phyloP scores from a whole-genome alignment of 2,888 invertebrate species.

The Synanthedon myopaeformis region DNA sequence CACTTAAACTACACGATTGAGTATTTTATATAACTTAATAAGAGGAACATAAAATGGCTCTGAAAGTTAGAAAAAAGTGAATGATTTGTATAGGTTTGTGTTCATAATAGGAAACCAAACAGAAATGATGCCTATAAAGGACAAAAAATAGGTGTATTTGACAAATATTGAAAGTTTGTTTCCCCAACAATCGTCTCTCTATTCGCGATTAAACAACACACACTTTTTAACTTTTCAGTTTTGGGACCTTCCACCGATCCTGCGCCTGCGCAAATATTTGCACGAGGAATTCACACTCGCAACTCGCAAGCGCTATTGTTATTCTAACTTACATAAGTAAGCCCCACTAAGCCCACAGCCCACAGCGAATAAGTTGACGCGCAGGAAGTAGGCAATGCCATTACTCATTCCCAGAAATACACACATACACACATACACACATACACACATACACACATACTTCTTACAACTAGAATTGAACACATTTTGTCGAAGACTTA shows the following conservation, averaged over 20 bases:
- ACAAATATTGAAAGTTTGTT: background rate
- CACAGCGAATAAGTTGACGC: background rate
- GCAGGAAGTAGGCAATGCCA: slow-evolving; percentile 22
- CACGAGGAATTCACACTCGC: slow-evolving; percentile 25
- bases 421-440: too few species aligned
- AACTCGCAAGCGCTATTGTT: slow-evolving; percentile 2
- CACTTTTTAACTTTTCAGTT: slow-evolving; percentile 4
- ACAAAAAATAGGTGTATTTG: background rate
- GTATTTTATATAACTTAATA: too few species aligned
- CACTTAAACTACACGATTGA: too few species aligned
- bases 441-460: too few species aligned
- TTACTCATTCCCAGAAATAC: slow-evolving; percentile 37
- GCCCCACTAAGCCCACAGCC: background rate
- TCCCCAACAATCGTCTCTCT: background rate
- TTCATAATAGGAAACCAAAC: too few species aligned
- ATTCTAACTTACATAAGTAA: too few species aligned
- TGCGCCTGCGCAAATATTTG: slow-evolving; percentile 16
- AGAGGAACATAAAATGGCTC: too few species aligned
- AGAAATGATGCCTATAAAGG: background rate
- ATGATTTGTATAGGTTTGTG: too few species aligned
- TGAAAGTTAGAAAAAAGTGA: too few species aligned
- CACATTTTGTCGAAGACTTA: too few species aligned
- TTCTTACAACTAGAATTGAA: too few species aligned
- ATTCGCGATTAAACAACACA: slow-evolving; percentile 7
- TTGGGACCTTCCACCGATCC: background rate